These are phyloP conservation scores for Poecilia picta DNA, from an alignment of 2,797 vertebrate genomes.

Conservation along the genomic window DNA sequence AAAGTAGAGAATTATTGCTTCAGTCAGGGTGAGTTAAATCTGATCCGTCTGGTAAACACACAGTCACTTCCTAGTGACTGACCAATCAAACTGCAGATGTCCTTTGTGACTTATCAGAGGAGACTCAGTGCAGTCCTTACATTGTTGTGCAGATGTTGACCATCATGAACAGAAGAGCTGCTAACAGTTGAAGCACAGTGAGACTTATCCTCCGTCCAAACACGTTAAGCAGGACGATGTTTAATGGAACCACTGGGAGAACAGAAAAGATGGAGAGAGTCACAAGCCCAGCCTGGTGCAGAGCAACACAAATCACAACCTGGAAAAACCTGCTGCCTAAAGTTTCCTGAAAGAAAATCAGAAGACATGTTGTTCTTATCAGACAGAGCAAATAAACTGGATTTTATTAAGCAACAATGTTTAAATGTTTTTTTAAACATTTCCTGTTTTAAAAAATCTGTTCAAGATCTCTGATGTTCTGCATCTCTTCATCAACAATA, in stretches of 20 bases:
- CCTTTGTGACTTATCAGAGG: neutral
- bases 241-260: slow-evolving; percentile 88
- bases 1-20: neutral
- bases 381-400: neutral
- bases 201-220: slow-evolving; percentile 86
- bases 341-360: neutral
- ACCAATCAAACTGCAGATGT: neutral
- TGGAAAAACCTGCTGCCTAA: neutral
- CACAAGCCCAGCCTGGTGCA: neutral
- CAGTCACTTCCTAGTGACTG: neutral
- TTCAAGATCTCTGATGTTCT: neutral
- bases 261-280: neutral
- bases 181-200: slow-evolving; percentile 83
- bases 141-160: slow-evolving; percentile 91
- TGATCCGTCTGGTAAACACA: neutral
- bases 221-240: slow-evolving; percentile 88
- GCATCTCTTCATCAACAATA: neutral
- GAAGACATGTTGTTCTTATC: neutral
- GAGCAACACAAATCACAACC: neutral
- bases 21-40: neutral
- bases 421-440: neutral
- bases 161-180: slow-evolving; percentile 88
- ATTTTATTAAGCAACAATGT: neutral
- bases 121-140: slow-evolving; percentile 67
- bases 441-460: neutral